Evolutionary conservation across 2,113 vertebrate genomes (phyloP).

Genomic region (Hemichromis elongatus): DNA sequence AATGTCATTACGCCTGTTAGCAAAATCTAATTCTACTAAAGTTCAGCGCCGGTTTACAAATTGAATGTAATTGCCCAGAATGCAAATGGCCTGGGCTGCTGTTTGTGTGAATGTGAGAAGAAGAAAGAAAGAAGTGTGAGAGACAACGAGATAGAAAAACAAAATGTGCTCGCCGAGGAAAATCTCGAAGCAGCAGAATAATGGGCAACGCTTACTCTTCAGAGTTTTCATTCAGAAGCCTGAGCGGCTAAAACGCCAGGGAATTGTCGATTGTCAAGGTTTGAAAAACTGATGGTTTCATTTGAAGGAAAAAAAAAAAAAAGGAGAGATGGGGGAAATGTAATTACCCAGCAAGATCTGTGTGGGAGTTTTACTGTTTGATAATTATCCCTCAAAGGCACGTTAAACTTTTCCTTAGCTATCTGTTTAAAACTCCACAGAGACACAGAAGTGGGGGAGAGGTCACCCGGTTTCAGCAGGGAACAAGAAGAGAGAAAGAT

Average conservation of each 20-base stretch:
- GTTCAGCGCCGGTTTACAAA: slow-evolving; percentile 66
- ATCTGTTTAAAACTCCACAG: slow-evolving; percentile 46
- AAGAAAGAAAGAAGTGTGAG: slow-evolving; percentile 13
- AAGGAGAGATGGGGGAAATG: slow-evolving; percentile 41
- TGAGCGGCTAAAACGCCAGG: slow-evolving; percentile 2
- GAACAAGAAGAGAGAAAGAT: neutral
- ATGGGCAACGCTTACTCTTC: slow-evolving; percentile 22
- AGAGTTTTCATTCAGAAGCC: slow-evolving; percentile 48
- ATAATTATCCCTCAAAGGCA: slow-evolving; percentile 70
- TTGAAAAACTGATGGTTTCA: slow-evolving; percentile 60
- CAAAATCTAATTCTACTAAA: slow-evolving; percentile 67
- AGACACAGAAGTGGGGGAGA: slow-evolving; percentile 25
- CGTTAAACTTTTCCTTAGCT: slow-evolving; percentile 60
- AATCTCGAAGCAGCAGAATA: slow-evolving; percentile 30
- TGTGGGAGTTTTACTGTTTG: slow-evolving; percentile 66
- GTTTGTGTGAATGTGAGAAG: slow-evolving; percentile 47
- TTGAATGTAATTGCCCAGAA: slow-evolving; percentile 70
- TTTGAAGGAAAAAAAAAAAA: slow-evolving; percentile 8
- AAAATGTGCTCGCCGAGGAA: slow-evolving; percentile 3
- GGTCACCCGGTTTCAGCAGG: slow-evolving; percentile 32
- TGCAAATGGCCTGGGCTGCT: slow-evolving; percentile 57
- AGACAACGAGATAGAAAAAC: neutral
- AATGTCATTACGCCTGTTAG: slow-evolving; percentile 68
- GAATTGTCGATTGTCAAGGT: slow-evolving; percentile 52
- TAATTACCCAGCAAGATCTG: slow-evolving; percentile 63